Evolutionary conservation across 2,797 vertebrate species (phyloP).

Genomic region (Cirrhinus mrigala): DNA sequence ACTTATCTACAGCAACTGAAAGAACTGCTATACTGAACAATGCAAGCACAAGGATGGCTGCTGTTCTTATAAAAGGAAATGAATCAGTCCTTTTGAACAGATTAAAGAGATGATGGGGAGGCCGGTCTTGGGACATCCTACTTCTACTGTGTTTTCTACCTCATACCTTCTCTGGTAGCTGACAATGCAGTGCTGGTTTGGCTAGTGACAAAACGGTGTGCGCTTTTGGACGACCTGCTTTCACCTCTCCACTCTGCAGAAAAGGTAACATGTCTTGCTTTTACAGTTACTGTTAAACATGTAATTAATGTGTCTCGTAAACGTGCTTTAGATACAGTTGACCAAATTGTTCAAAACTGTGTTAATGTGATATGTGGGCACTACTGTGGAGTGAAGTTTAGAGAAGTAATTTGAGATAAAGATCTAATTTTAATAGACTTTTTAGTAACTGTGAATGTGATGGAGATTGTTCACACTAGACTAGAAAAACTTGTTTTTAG

Average conservation of each 20-base stretch:
- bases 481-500: conserved; percentile 16
- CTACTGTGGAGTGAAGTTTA: neutral
- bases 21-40: neutral
- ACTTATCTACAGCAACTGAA: neutral
- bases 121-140: conserved; percentile 31
- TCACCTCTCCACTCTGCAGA: neutral
- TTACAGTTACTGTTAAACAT: neutral
- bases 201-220: neutral
- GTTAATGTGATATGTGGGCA: neutral
- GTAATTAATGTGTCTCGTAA: neutral
- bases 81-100: conserved; percentile 9
- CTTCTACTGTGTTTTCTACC: conserved; percentile 16
- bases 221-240: neutral
- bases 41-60: neutral
- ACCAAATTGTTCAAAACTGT: neutral
- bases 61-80: conserved; percentile 13
- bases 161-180: neutral
- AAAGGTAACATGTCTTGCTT: conserved; percentile 22
- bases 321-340: neutral
- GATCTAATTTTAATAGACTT: neutral
- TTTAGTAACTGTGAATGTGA: neutral
- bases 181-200: conserved; percentile 10
- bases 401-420: neutral
- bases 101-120: conserved; percentile 6
- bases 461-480: neutral